phyloP scores from a whole-genome alignment of 2,797 vertebrate genomes.

The Pipistrellus nathusii region DNA sequence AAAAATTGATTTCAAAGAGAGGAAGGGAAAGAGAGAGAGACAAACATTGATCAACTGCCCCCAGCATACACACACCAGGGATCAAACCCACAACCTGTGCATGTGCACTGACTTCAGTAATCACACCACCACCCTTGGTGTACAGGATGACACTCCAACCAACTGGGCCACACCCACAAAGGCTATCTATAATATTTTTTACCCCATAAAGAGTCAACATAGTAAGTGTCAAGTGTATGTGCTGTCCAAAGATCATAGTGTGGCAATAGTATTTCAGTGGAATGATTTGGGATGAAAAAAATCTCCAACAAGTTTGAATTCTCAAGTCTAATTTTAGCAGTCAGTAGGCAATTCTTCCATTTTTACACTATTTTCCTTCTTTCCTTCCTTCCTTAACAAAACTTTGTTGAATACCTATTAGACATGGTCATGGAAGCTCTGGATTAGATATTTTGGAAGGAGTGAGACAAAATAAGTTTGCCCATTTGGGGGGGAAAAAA shows the following conservation, averaged over 20 bases:
- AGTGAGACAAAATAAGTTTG: background rate
- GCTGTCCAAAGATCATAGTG: background rate
- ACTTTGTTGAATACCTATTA: background rate
- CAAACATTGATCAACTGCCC: background rate
- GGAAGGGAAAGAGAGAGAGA: background rate
- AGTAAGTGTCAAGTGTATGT: slow-evolving; percentile 35
- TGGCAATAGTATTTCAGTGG: slow-evolving; percentile 6
- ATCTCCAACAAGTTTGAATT: slow-evolving; percentile 5
- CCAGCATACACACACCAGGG: background rate
- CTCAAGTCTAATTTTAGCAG: background rate
- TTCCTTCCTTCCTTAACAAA: background rate
- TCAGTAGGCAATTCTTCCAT: background rate
- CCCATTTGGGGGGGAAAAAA: background rate
- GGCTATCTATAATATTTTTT: slow-evolving; percentile 52
- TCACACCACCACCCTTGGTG: background rate
- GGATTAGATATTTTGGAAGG: slow-evolving; percentile 8
- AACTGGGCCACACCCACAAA: background rate
- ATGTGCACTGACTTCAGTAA: background rate
- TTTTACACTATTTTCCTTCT: background rate
- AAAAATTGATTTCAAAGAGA: background rate
- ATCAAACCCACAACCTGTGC: background rate
- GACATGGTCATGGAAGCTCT: background rate
- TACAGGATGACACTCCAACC: background rate
- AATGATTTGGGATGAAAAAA: background rate
- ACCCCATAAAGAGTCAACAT: slow-evolving; percentile 33